Evolutionary conservation across 2,797 vertebrate species (phyloP).

Genomic region (Dryobates pubescens): DNA sequence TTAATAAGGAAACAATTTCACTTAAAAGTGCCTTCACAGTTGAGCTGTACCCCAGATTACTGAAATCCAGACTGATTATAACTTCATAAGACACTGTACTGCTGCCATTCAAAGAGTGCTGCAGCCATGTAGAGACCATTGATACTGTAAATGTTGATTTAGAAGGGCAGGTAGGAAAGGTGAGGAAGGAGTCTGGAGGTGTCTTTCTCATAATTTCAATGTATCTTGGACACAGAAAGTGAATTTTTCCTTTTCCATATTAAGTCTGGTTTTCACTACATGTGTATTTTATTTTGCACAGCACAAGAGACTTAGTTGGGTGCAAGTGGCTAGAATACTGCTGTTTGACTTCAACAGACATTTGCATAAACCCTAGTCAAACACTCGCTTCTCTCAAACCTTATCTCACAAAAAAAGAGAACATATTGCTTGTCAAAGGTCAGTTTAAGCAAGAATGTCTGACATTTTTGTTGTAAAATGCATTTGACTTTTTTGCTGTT

Average conservation of each 20-base stretch:
- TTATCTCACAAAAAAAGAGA: conserved; percentile 29
- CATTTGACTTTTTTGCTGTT: neutral
- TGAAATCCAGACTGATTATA: conserved; percentile 73
- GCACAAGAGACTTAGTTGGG: neutral
- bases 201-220: conserved; percentile 29
- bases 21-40: conserved; percentile 78
- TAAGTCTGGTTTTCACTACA: neutral
- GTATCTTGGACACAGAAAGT: neutral
- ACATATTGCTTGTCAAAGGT: conserved; percentile 25
- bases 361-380: conserved; percentile 24
- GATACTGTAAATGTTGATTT: neutral
- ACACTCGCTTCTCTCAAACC: conserved; percentile 19
- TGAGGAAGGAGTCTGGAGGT: neutral
- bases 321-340: neutral
- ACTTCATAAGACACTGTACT: conserved; percentile 68
- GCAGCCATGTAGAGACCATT: neutral
- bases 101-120: neutral
- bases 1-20: conserved; percentile 82
- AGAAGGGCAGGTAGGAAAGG: conserved; percentile 15
- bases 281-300: conserved; percentile 42
- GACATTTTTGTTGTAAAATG: conserved; percentile 15
- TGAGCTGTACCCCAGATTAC: conserved; percentile 78
- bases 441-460: conserved; percentile 21
- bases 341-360: conserved; percentile 28
- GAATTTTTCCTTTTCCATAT: conserved; percentile 4